A percentile compares a stretch with the other conserved stretches of the same genome.
Evolutionary conservation across 2,888 invertebrate species (phyloP).

Genomic region (Leucoma salicis): DNA sequence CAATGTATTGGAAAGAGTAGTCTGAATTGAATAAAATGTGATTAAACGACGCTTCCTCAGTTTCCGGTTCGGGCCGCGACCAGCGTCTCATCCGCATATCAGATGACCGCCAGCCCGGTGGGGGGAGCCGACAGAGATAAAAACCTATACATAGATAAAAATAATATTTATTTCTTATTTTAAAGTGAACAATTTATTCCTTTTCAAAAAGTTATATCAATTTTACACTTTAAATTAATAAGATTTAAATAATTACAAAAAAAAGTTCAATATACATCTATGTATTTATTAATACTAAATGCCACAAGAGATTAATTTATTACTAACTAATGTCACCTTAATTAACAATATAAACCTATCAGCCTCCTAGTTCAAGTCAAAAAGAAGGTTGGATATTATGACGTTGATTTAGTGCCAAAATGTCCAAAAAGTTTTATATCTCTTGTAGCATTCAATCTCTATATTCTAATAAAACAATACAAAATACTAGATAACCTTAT

Average conservation of each 20-base stretch:
- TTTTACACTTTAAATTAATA: neutral
- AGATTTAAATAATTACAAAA: neutral
- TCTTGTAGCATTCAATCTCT: slow-evolving; percentile 4
- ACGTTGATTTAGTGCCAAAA: slow-evolving; percentile 2
- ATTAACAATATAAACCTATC: neutral
- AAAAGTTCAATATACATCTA: neutral
- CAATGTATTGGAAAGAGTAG: too few relatives aligned
- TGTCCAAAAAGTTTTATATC: neutral
- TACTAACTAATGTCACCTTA: neutral
- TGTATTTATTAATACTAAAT: slow-evolving; percentile 7
- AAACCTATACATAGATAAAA: too few relatives aligned
- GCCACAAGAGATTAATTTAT: slow-evolving; percentile 1
- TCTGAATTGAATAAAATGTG: too few relatives aligned
- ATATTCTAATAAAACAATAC: slow-evolving; percentile 3
- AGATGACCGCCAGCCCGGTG: too few relatives aligned
- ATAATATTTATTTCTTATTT: too few relatives aligned
- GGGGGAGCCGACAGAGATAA: too few relatives aligned
- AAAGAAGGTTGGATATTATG: neutral
- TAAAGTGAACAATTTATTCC: too few relatives aligned
- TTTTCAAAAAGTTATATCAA: too few relatives aligned
- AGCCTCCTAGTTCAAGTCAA: neutral
- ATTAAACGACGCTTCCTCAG: too few relatives aligned
- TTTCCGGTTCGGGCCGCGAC: too few relatives aligned
- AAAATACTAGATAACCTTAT: neutral
- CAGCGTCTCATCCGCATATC: too few relatives aligned